Base-by-base conservation (phyloP, 2,797 vertebrate genomes). In the Psittacula derbiana region DNA sequence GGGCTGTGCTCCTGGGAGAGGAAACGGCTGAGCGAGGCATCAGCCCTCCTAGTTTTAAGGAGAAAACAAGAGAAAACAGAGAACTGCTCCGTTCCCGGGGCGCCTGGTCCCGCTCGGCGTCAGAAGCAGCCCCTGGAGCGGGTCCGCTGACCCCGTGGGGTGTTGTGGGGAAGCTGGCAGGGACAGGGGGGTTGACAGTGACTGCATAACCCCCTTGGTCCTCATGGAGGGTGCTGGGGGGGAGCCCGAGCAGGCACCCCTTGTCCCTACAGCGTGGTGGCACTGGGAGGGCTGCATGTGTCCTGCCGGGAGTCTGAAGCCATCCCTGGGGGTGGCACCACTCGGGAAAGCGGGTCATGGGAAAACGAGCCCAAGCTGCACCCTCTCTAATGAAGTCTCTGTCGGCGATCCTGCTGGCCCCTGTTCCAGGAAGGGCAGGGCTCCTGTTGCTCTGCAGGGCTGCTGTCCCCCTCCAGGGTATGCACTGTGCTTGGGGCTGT, bases 1-100 rank as follows among this genome's bases (percentile, higher is more conserved):
- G 92, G 95, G 95, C 84, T 94, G 95, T 92, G 92, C 92, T 96
- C 86, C 84, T 96, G 87, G 71, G 94, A 96, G 94, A 96, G 96
- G 96, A 96, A 96, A 94, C 96, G 58, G 85, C 86, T 12, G 86
- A 94, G 78, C 16, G n/a, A 91, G 84, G 91, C 92, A 96, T 95
- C 91, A 91, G 84, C 81, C 64, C 74, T 91, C 69, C 88, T 53
- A 33, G 18, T 92, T 96, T 96, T 92, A 80, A 94, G 92, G 87
- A 60, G 64, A 96, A 95, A 96, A 87, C 74, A 85, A 83, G 73
- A 33, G 9, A 87, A 83, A 86, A 93, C 69, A 38, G 55, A 91
- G 84, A 95, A 91, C 67, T 71, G 81, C 79, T 62, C 55, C 3
- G 5, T 72, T 89, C 92, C 41, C 15, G 18, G 25, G 61, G 58